These are phyloP conservation scores for Yponomeuta sedellus DNA, from an alignment of 2,888 invertebrate genomes.

Conservation along the genomic window DNA sequence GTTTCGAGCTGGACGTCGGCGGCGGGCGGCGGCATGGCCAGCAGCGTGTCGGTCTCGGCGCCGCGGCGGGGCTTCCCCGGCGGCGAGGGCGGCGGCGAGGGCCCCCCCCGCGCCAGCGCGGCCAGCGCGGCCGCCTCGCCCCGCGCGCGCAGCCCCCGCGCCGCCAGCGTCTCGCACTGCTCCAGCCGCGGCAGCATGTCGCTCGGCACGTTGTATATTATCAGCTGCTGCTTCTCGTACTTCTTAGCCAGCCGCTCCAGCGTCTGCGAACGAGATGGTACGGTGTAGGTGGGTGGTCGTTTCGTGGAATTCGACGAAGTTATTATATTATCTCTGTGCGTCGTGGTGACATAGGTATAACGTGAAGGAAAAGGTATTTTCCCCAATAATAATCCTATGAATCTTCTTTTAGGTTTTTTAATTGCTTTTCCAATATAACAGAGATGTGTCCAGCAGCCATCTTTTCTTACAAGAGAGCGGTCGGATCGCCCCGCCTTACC, in stretches of 20 bases:
- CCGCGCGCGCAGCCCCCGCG: conserved; percentile 16
- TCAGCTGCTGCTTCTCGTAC: conserved; percentile 68
- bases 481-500: too few species aligned
- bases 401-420: too few species aligned
- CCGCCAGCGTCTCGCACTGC: conserved; percentile 32
- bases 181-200: conserved; percentile 34
- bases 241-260: conserved; percentile 75
- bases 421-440: too few species aligned
- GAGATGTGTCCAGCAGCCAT: too few species aligned
- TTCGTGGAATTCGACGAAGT: too few species aligned
- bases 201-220: conserved; percentile 58
- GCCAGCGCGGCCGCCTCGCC: conserved; percentile 13
- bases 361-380: too few species aligned
- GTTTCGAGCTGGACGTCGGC: neutral
- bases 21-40: neutral
- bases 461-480: too few species aligned
- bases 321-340: too few species aligned
- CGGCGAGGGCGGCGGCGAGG: neutral
- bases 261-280: too few species aligned
- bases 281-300: too few species aligned
- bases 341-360: too few species aligned
- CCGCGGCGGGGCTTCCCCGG: conserved; percentile 18
- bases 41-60: conserved; percentile 24
- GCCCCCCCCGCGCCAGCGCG: conserved; percentile 23
- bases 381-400: too few species aligned